phyloP scores from a whole-genome alignment of 2,113 vertebrate genomes.

The Lichenostomus cassidix region DNA sequence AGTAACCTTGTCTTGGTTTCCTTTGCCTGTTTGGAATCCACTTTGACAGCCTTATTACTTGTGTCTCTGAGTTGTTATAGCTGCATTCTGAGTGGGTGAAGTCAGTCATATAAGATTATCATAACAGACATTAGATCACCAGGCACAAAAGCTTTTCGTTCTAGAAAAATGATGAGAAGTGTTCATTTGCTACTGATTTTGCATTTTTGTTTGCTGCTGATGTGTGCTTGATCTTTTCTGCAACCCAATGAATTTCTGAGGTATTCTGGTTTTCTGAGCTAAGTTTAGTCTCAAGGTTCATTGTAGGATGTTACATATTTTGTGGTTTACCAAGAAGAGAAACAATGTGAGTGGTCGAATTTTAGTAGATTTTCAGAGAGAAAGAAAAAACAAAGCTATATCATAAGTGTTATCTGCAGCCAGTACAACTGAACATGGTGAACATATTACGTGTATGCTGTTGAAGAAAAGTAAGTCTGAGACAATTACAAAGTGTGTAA shows the following conservation, averaged over 20 bases:
- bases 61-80: not conserved
- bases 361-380: not conserved
- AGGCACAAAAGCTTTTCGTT: not conserved
- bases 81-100: not conserved
- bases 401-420: not conserved
- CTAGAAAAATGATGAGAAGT: not conserved
- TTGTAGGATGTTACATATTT: not conserved
- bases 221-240: not conserved
- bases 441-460: not conserved
- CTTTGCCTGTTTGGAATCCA: not conserved
- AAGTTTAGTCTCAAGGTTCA: not conserved
- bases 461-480: not conserved
- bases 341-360: not conserved
- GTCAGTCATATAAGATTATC: not conserved
- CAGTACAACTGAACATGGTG: not conserved
- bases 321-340: not conserved
- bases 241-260: not conserved
- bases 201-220: not conserved
- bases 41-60: not conserved
- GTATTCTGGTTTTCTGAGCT: not conserved
- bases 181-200: not conserved
- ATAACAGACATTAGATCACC: not conserved
- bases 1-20: not conserved
- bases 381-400: not conserved
- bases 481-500: not conserved